Conservation (phyloP, 2,113 vertebrate species). For the Riparia riparia region DNA sequence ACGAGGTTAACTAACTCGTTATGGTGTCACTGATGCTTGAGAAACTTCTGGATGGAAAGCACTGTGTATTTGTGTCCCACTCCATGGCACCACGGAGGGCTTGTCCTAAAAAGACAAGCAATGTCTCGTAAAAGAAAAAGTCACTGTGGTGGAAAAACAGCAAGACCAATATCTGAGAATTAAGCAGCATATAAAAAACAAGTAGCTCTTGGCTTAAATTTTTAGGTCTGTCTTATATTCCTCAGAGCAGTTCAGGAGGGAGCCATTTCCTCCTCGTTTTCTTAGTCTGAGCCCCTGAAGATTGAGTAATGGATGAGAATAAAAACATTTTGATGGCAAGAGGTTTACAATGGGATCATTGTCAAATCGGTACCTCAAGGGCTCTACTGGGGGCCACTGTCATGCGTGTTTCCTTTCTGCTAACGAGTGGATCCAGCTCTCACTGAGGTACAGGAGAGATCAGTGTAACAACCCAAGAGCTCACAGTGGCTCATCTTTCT, state of each 20-base stretch:
- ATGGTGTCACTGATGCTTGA: not conserved
- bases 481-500: slow-evolving; percentile 40
- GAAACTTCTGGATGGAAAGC: not conserved
- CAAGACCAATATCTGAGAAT: not conserved
- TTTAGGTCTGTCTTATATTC: not conserved
- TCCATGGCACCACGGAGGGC: not conserved
- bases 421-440: slow-evolving; percentile 43
- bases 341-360: slow-evolving; percentile 35
- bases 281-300: slow-evolving; percentile 1
- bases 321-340: slow-evolving; percentile 21
- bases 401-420: slow-evolving; percentile 19
- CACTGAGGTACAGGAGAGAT: slow-evolving; percentile 16
- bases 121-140: not conserved
- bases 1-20: not conserved
- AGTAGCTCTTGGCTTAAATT: not conserved
- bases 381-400: slow-evolving; percentile 31
- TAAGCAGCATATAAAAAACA: not conserved
- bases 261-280: slow-evolving; percentile 21
- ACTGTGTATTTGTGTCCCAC: not conserved
- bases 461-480: slow-evolving; percentile 19
- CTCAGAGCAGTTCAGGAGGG: not conserved
- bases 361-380: slow-evolving; percentile 7
- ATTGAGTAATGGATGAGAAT: slow-evolving; percentile 5
- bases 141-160: not conserved
- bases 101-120: not conserved